phyloP scores from a whole-genome alignment of 2,113 vertebrate species.

The Strix aluco region DNA sequence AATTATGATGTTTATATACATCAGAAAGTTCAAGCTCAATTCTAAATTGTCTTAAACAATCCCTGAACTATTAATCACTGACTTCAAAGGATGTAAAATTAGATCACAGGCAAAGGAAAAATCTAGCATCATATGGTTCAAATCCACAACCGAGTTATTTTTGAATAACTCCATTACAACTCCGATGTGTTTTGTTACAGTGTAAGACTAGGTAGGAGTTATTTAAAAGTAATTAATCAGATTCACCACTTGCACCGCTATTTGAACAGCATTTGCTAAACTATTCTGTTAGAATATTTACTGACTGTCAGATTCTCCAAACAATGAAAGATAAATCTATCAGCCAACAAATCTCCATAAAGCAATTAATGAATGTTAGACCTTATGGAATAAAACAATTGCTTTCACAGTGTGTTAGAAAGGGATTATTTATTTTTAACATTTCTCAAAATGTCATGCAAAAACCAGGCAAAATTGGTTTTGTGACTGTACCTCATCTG shows the following conservation, averaged over 20 bases:
- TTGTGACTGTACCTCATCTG: neutral
- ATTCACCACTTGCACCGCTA: conserved; percentile 6
- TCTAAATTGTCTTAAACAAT: neutral
- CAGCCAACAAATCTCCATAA: conserved; percentile 54
- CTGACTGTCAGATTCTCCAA: conserved; percentile 32
- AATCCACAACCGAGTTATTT: neutral
- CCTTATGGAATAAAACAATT: conserved; percentile 32
- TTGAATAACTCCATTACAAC: neutral
- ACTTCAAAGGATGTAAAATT: neutral
- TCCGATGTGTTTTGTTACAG: neutral
- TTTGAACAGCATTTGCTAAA: conserved; percentile 9
- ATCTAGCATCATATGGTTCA: neutral
- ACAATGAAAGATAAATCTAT: conserved; percentile 31
- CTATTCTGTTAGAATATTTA: conserved; percentile 54
- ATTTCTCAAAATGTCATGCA: conserved; percentile 20
- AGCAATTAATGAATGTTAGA: conserved; percentile 52
- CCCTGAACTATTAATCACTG: neutral
- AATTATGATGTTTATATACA: neutral
- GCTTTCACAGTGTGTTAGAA: neutral
- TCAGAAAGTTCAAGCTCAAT: neutral
- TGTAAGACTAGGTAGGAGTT: neutral
- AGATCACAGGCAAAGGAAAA: neutral
- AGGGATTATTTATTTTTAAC: neutral
- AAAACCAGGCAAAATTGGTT: neutral
- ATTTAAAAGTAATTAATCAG: conserved; percentile 38